A percentile compares a stretch with the other conserved stretches of the same genome.
These are phyloP conservation scores for Xestia ashworthii DNA, from an alignment of 2,888 invertebrate genomes.

Conservation along the genomic window DNA sequence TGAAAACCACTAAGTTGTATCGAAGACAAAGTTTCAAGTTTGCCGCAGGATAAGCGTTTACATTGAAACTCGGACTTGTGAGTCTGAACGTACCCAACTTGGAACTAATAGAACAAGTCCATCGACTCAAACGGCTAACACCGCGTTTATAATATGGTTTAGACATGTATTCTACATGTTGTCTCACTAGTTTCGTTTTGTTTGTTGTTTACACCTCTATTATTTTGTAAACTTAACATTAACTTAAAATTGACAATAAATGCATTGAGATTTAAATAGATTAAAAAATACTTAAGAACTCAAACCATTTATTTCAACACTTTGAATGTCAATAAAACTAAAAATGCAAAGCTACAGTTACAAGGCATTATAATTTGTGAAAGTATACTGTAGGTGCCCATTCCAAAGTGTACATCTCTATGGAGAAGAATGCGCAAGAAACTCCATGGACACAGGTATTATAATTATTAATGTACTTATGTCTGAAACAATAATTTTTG, in stretches of 20 bases:
- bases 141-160: not conserved
- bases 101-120: conserved; percentile 8
- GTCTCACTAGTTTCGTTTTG: not conserved
- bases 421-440: no score
- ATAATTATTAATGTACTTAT: no score
- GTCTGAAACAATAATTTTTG: no score
- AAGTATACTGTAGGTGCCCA: no score
- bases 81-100: conserved; percentile 3
- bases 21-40: conserved; percentile 18
- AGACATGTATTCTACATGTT: not conserved
- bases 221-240: not conserved
- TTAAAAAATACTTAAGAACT: not conserved
- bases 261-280: not conserved
- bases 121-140: not conserved
- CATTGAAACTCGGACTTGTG: conserved; percentile 18
- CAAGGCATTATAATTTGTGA: no score
- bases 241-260: not conserved
- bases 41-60: conserved; percentile 18
- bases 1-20: conserved; percentile 12
- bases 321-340: no score
- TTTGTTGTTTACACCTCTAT: not conserved
- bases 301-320: no score
- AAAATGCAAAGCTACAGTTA: no score
- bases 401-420: no score
- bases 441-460: no score